Evolutionary conservation across 2,797 vertebrate species (phyloP), one percentile per base, ranked within the genome.

Genomic region (Falco novaeseelandiae): DNA sequence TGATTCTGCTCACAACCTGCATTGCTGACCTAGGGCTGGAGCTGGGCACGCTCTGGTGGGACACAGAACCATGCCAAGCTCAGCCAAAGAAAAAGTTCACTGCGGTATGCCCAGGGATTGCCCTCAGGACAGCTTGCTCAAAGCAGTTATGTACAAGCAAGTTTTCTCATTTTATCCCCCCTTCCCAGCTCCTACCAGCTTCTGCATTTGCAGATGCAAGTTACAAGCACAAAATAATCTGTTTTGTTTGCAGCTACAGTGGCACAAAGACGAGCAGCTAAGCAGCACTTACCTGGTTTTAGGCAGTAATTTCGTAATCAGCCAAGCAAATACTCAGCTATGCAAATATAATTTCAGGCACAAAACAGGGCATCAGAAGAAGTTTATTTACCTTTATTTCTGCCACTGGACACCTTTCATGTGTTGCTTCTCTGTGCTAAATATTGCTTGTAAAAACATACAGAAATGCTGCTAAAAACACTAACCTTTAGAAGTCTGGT

Each of bases 401-500:
- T 58, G 40, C 10, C 72, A 44, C 32, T 10, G n/a, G 29, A 22
- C 26, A 58, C 29, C 9, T 76, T 70, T 87, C n/a, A 61, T 22
- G 46, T 0, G 0, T 34, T 59, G 30, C 61, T 72, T 87, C 70
- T 77, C 55, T 70, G 14, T 30, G 51, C 40, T 81, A 54, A 72
- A 69, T 40, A 48, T 34, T 57, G 27, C 40, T 89, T 54, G 27
- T 73, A 52, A 82, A 94, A 73, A 57, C 32, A 77, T 11, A 18
- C 1, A n/a, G 42, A 32, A 27, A 8, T 20, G 48, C 42, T 80
- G 22, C 38, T n/a, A 51, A 29, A 80, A 55, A 42, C 57, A 95
- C 97, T 74, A 76, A 98, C 98, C 98, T 97, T 93, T 62, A 38
- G 44, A 87, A 76, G 90, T 78, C 61, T 95, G 95, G 14, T 93